phyloP scores from a whole-genome alignment of 1,140 invertebrate genomes.

The Xylocopa sonorina region DNA sequence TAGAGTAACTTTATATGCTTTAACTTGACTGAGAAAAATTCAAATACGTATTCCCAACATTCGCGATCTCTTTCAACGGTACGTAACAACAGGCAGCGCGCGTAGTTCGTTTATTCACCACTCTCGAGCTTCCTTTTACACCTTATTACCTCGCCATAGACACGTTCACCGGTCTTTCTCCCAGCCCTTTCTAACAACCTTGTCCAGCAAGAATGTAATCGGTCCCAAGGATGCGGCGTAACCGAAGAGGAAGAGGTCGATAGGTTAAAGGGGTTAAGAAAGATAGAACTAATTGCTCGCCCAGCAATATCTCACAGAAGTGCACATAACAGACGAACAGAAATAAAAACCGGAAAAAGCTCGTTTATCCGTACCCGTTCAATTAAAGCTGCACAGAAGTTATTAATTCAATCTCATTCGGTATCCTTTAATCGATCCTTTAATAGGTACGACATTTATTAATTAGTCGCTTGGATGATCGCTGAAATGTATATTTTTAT shows the following conservation, averaged over 20 bases:
- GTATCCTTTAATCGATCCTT: neutral
- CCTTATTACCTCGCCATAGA: conserved; percentile 42
- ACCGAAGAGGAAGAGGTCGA: conserved; percentile 32
- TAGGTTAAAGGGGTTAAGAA: conserved; percentile 44
- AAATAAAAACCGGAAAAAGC: conserved; percentile 4
- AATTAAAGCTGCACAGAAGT: neutral
- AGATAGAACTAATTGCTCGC: conserved; percentile 43
- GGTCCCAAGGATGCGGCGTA: conserved; percentile 38
- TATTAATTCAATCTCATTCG: conserved; percentile 16
- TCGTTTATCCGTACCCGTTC: neutral
- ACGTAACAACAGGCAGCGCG: neutral
- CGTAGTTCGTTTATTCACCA: conserved; percentile 21
- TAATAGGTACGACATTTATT: neutral
- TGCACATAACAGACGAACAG: neutral
- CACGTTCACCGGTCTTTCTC: conserved; percentile 47
- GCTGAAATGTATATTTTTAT: too few species aligned
- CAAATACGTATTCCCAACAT: neutral
- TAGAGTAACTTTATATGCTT: too few species aligned
- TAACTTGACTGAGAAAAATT: too few species aligned
- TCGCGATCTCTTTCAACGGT: neutral
- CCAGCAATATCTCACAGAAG: conserved; percentile 30
- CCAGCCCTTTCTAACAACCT: conserved; percentile 47
- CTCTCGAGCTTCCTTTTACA: conserved; percentile 25
- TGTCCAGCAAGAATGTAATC: conserved; percentile 52
- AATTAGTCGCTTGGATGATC: too few species aligned